These are phyloP conservation scores for Eufriesea mexicana DNA, from an alignment of 1,140 invertebrate species.

Conservation along the genomic window DNA sequence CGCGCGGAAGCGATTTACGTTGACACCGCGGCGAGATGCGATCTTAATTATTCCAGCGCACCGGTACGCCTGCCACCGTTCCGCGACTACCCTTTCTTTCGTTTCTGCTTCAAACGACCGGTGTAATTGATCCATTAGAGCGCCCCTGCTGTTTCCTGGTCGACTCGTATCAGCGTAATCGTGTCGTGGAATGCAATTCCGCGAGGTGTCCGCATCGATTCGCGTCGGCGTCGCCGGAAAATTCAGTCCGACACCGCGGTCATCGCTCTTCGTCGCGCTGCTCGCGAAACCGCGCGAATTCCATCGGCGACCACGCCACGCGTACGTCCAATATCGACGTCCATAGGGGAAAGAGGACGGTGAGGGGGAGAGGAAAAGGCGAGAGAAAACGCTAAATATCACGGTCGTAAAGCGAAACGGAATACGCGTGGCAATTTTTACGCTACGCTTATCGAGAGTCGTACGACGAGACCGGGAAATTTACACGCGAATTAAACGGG, in stretches of 20 bases:
- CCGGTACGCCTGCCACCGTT: not conserved
- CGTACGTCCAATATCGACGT: no score
- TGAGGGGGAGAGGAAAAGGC: no score
- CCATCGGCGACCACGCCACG: not conserved
- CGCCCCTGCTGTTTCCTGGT: slow-evolving; percentile 42
- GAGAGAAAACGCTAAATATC: not conserved
- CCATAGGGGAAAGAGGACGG: no score
- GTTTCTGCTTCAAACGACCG: slow-evolving; percentile 61
- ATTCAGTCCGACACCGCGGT: not conserved
- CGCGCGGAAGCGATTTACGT: slow-evolving; percentile 32
- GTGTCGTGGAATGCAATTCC: slow-evolving; percentile 48
- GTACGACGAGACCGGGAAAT: not conserved
- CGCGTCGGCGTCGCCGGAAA: slow-evolving; percentile 34
- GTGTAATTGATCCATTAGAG: slow-evolving; percentile 73
- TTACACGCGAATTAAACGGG: slow-evolving; percentile 9
- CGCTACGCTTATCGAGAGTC: not conserved
- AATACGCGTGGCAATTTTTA: not conserved
- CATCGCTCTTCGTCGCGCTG: no score
- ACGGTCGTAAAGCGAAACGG: slow-evolving; percentile 31
- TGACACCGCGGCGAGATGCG: slow-evolving; percentile 61
- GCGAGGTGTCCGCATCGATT: slow-evolving; percentile 52
- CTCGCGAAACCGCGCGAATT: no score
- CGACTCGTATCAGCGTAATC: slow-evolving; percentile 19
- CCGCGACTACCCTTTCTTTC: slow-evolving; percentile 19
- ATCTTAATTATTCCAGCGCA: slow-evolving; percentile 71